A percentile compares a stretch with the other conserved stretches of the same genome.
phyloP scores from a whole-genome alignment of 2,113 vertebrate genomes.

The Alouatta palliata region DNA sequence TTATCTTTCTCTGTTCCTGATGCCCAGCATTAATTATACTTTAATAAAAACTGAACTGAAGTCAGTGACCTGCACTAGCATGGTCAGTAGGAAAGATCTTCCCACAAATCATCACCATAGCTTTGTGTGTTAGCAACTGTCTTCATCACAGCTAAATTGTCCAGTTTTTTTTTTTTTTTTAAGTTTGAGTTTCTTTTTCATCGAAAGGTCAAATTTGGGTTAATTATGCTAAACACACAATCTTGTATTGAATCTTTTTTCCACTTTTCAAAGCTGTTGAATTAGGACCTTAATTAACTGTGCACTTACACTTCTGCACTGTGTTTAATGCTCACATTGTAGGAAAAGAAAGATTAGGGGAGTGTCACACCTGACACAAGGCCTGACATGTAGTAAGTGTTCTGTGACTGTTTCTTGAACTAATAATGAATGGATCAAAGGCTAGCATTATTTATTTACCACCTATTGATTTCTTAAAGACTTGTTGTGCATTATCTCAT shows the following conservation, averaged over 20 bases:
- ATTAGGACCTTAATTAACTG: constrained; percentile 33
- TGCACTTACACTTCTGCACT: neutral
- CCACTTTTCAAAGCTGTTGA: constrained; percentile 27
- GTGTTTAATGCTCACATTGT: neutral
- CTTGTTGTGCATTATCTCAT: neutral
- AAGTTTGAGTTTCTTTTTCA: constrained; percentile 22
- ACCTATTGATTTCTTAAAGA: neutral
- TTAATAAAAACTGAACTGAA: neutral
- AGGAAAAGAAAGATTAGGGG: neutral
- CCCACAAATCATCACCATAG: neutral
- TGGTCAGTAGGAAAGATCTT: neutral
- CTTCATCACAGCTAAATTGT: neutral
- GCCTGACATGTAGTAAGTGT: neutral
- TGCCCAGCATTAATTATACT: neutral
- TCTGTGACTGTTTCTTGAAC: neutral
- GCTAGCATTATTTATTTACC: neutral
- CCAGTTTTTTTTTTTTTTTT: constrained; percentile 28
- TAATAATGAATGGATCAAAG: neutral
- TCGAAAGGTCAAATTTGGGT: constrained; percentile 34
- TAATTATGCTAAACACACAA: constrained; percentile 20
- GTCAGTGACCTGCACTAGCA: neutral
- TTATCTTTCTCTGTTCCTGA: neutral
- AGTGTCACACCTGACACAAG: neutral
- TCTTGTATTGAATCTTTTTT: constrained; percentile 1
- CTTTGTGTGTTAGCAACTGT: neutral